Conservation (phyloP, 2,888 invertebrate genomes). For the Ctenicera cuprea region DNA sequence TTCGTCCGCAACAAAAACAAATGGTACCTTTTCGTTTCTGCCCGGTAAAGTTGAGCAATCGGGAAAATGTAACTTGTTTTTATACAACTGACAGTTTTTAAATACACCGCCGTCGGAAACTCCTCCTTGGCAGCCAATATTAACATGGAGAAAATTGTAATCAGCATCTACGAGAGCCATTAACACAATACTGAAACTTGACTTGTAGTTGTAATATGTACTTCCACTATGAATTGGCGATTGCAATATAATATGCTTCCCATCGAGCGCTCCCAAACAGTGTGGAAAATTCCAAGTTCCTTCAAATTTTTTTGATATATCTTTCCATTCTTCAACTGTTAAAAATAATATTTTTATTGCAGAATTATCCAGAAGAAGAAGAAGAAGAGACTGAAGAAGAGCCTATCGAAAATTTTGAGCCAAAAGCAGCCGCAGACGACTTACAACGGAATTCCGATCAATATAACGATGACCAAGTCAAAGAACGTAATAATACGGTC, state of each 20-base stretch:
- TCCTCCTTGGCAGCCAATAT: constrained; percentile 64
- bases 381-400: background rate
- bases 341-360: background rate
- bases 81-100: constrained; percentile 45
- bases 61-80: constrained; percentile 48
- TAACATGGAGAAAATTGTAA: constrained; percentile 66
- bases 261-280: constrained; percentile 64
- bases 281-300: constrained; percentile 65
- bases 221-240: constrained; percentile 61
- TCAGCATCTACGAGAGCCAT: constrained; percentile 67
- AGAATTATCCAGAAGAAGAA: background rate
- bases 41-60: constrained; percentile 53
- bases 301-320: constrained; percentile 58
- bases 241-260: constrained; percentile 64
- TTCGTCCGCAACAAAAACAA: constrained; percentile 15
- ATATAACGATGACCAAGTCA: background rate
- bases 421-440: background rate
- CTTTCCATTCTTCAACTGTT: constrained; percentile 61
- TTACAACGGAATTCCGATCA: background rate
- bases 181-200: too few species aligned
- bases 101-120: constrained; percentile 65
- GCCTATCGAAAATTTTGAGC: background rate
- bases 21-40: constrained; percentile 24
- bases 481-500: too few species aligned
- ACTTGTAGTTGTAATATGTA: constrained; percentile 65